These are phyloP conservation scores for Panthera uncia DNA, from an alignment of 2,113 vertebrate species.

Conservation along the genomic window DNA sequence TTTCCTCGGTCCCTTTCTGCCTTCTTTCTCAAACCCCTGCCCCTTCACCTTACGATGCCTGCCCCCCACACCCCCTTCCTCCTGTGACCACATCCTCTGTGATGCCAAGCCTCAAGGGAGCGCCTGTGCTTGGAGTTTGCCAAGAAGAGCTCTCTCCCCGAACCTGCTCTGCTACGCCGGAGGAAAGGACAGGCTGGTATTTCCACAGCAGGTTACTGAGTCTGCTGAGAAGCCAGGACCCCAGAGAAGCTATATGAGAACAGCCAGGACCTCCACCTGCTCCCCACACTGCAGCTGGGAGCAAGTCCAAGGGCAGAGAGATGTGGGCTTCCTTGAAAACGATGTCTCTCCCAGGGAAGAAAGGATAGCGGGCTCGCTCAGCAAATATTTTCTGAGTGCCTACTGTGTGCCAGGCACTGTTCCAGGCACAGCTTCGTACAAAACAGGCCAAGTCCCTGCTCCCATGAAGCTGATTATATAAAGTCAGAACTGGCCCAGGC, in stretches of 20 bases:
- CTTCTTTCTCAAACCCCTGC: neutral
- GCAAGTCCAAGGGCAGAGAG: neutral
- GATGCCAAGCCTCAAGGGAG: neutral
- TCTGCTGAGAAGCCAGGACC: neutral
- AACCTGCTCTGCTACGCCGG: neutral
- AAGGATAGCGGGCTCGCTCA: neutral
- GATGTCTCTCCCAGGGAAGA: neutral
- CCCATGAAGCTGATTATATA: accelerated
- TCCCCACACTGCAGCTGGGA: neutral
- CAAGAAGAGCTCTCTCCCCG: neutral
- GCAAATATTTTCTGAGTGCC: neutral
- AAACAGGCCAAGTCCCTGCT: neutral
- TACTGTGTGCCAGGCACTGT: neutral
- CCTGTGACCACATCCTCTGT: neutral
- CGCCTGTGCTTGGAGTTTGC: neutral
- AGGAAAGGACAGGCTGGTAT: neutral
- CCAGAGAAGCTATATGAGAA: neutral
- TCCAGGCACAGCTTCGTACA: neutral
- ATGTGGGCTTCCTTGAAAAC: neutral
- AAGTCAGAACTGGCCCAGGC: neutral
- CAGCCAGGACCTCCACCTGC: neutral
- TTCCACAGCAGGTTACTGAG: neutral
- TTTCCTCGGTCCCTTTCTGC: neutral
- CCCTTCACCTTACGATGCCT: neutral
- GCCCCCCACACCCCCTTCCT: neutral